phyloP scores from a whole-genome alignment of 2,888 invertebrate species.

The Agrotis ipsilon region DNA sequence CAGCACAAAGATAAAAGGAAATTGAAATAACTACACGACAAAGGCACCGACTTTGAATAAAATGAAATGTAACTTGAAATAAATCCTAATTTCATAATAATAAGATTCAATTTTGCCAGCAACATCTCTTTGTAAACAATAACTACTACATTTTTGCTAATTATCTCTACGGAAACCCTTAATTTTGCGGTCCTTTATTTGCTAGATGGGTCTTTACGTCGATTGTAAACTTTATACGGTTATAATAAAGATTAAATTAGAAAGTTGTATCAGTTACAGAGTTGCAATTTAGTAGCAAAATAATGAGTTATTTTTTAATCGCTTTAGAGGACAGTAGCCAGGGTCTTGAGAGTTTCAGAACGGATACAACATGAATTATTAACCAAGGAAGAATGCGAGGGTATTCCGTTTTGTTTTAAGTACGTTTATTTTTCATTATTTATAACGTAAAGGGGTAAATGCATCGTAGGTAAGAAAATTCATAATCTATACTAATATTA shows the following conservation, averaged over 20 bases:
- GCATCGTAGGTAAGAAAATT: too few species aligned
- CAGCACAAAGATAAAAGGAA: slow-evolving; percentile 42
- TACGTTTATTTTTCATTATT: not conserved
- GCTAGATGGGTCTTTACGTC: slow-evolving; percentile 18
- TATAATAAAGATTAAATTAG: slow-evolving; percentile 53
- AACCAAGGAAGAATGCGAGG: slow-evolving; percentile 14
- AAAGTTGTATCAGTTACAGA: slow-evolving; percentile 17
- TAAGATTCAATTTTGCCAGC: slow-evolving; percentile 56
- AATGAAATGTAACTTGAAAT: slow-evolving; percentile 26
- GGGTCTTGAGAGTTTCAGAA: not conserved
- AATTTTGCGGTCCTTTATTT: slow-evolving; percentile 61
- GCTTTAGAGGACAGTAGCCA: slow-evolving; percentile 7
- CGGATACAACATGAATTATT: slow-evolving; percentile 27
- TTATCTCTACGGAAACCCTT: slow-evolving; percentile 64
- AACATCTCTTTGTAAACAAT: slow-evolving; percentile 43
- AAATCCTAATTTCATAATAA: slow-evolving; percentile 35
- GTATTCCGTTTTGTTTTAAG: slow-evolving; percentile 5
- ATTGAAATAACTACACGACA: slow-evolving; percentile 54
- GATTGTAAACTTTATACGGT: slow-evolving; percentile 49
- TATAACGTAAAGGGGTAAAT: too few species aligned
- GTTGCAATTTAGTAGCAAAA: slow-evolving; percentile 3
- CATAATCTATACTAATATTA: too few species aligned
- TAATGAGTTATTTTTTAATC: slow-evolving; percentile 24
- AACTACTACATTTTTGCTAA: slow-evolving; percentile 62
- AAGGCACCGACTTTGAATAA: slow-evolving; percentile 33